A percentile compares a stretch with the other conserved stretches of the same genome.
These are phyloP conservation scores for Plebejus argus DNA, from an alignment of 2,888 invertebrate genomes.

Conservation along the genomic window DNA sequence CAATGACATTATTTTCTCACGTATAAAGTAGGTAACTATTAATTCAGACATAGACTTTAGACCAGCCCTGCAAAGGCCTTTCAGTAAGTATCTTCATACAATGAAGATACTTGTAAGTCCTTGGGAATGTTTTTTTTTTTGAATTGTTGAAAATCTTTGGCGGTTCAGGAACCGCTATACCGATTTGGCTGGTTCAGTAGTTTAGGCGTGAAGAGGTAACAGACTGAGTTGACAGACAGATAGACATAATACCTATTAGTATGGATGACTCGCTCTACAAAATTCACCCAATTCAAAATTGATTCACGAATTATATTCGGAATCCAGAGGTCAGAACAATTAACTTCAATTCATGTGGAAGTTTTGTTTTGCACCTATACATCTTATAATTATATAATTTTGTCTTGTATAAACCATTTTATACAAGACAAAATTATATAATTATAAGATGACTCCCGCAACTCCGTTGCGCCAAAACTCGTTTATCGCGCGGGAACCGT, in stretches of 20 bases:
- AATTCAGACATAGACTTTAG: background rate
- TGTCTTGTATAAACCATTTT: too few relatives aligned
- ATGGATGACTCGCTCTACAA: background rate
- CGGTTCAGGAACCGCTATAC: background rate
- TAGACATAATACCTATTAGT: background rate
- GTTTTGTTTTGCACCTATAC: slow-evolving; percentile 1
- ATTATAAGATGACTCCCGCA: too few relatives aligned
- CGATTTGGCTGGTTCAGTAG: background rate
- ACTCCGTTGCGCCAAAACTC: too few relatives aligned
- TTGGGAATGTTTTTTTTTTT: too few relatives aligned
- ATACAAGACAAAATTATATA: background rate
- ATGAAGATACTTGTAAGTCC: too few relatives aligned
- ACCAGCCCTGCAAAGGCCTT: too few relatives aligned
- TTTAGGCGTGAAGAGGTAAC: background rate
- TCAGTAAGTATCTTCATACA: too few relatives aligned
- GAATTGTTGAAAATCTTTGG: too few relatives aligned
- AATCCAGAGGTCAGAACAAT: background rate
- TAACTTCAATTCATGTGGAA: background rate
- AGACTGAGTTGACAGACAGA: background rate
- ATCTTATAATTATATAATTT: too few relatives aligned
- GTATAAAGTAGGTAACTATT: background rate
- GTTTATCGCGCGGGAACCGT: too few relatives aligned
- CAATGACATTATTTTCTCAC: background rate
- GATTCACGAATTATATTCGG: slow-evolving; percentile 8
- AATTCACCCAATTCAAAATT: background rate